A percentile compares a stretch with the other conserved stretches of the same genome.
Evolutionary conservation across 64 coral and sea anemone genomes (phyloP).

Genomic region (Dendronephthya gigantea): DNA sequence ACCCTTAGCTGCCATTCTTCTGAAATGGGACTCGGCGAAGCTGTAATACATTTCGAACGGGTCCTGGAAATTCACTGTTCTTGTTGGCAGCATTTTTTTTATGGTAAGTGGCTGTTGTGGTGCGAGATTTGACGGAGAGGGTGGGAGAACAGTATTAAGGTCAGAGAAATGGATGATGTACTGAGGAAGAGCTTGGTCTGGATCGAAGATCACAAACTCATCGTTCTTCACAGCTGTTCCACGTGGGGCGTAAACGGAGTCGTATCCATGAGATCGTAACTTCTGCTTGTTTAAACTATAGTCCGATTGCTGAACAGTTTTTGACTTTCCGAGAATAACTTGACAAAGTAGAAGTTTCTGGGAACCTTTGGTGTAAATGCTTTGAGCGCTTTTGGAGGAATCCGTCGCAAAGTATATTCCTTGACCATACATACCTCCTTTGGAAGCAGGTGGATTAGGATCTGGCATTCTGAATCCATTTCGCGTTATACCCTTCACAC

Average conservation of each 20-base stretch:
- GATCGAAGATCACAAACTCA: conserved; percentile 2
- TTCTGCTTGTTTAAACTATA: neutral
- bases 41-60: neutral
- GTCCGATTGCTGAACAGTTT: neutral
- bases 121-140: neutral
- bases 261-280: neutral
- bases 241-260: neutral
- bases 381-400: conserved; percentile 21
- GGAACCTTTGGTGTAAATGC: conserved; percentile 17
- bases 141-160: neutral
- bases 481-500: neutral
- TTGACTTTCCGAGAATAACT: neutral
- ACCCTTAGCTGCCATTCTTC: neutral
- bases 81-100: neutral
- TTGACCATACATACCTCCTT: conserved; percentile 24
- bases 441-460: neutral
- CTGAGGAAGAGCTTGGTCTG: neutral
- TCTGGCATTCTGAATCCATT: conserved; percentile 22
- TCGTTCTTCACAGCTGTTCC: neutral
- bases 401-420: conserved; percentile 28
- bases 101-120: neutral
- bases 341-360: conserved; percentile 17
- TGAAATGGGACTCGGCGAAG: neutral
- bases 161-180: neutral
- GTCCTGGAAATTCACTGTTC: neutral